Conservation (phyloP, 2,888 invertebrate species). For the Drosophila setosimentum region DNA sequence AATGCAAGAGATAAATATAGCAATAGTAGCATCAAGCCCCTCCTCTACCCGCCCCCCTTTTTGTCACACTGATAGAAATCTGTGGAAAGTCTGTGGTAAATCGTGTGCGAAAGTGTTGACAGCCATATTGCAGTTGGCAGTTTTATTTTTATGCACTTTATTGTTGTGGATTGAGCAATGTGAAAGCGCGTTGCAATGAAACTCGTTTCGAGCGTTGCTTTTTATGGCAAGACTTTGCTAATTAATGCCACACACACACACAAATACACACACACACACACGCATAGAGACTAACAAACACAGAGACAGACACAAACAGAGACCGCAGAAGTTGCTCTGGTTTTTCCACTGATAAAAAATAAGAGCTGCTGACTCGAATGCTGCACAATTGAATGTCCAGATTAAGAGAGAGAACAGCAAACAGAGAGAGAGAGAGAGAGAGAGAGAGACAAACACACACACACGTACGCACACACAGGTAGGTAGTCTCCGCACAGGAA, state of each 20-base stretch:
- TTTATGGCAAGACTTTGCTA: slow-evolving; percentile 61
- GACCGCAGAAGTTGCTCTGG: slow-evolving; percentile 46
- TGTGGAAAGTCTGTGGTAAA: slow-evolving; percentile 60
- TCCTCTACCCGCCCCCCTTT: too few relatives aligned
- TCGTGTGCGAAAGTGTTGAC: slow-evolving; percentile 73
- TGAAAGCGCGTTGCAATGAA: slow-evolving; percentile 66
- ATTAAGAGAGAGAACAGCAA: slow-evolving; percentile 15
- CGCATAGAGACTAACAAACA: not conserved
- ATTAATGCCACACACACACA: slow-evolving; percentile 52
- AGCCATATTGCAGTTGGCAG: slow-evolving; percentile 24
- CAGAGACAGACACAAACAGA: not conserved
- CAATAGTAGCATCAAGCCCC: not conserved
- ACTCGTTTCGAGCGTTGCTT: slow-evolving; percentile 52
- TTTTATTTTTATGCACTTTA: slow-evolving; percentile 29
- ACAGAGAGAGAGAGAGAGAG: slow-evolving; percentile 18
- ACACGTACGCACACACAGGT: slow-evolving; percentile 11
- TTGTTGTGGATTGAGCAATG: slow-evolving; percentile 43
- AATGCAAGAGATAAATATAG: not conserved
- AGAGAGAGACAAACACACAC: slow-evolving; percentile 1
- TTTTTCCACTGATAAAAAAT: slow-evolving; percentile 42
- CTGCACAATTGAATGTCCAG: slow-evolving; percentile 51
- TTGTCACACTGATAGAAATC: slow-evolving; percentile 17
- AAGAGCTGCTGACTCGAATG: slow-evolving; percentile 26
- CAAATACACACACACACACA: slow-evolving; percentile 9
- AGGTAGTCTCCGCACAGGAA: slow-evolving; percentile 45